Evolutionary conservation across 92 coral and sea anemone species (phyloP), one percentile per base, ranked within the genome.

Genomic region (Heteractis magnifica): DNA sequence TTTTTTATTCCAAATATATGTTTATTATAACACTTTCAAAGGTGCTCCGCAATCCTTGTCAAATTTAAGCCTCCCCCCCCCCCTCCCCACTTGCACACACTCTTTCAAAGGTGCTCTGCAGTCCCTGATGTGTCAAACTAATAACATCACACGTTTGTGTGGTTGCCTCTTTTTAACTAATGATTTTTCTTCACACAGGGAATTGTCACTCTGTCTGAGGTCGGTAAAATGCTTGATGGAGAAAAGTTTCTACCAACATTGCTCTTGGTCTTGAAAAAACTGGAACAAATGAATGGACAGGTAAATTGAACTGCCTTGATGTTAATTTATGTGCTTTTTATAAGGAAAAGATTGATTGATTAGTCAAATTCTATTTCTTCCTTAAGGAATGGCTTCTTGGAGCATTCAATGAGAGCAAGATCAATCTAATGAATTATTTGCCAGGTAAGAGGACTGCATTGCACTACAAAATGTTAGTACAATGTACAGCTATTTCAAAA

Each of bases 201-300:
- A 23, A 83, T 92, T 26, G 64, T 90, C 23, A 94, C 82, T 26
- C 79, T 96, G 13, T 82, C 52, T 70, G 92, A 91, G 44, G 86
- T 94, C 41, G 81, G 94, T 83, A 88, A 90, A 82, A 79, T 86
- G 53, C 86, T 88, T 73, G 98, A 94, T 65, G 85, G 87, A 49
- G 93, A 94, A 60, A 93, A 87, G 55, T 81, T 78, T 75, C 81
- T 88, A 79, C 93, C 93, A 11, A 83, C 87, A 18, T 90, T 94
- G 48, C 79, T 94, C 62, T 74, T 92, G 78, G 91, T 98, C 81
- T 83, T 96, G 44, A 96, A 96, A 77, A 90, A 96, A 82, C 83
- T 96, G 51, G 92, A 94, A 84, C 72, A 88, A 52, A 85, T 90
- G 82, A 90, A 94, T 75, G 99, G 98, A 51, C 94, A 94, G 99